These are phyloP conservation scores for Druceiella hillmani DNA, from an alignment of 2,888 invertebrate genomes.

Conservation along the genomic window DNA sequence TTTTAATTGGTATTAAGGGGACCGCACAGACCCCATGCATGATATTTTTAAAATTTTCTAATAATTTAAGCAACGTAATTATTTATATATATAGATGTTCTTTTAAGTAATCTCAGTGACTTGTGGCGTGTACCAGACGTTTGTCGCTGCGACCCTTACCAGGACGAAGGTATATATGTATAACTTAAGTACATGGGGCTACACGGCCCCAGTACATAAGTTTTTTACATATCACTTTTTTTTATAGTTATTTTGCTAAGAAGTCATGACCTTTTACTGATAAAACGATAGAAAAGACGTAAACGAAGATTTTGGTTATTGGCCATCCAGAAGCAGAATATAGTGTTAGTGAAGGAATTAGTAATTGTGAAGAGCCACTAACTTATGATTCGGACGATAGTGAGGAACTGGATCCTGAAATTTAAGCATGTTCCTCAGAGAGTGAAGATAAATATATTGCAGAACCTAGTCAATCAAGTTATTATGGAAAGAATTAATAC, in stretches of 20 bases:
- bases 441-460: conserved; percentile 12
- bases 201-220: conserved; percentile 14
- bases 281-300: conserved; percentile 13
- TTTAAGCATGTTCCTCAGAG: conserved; percentile 10
- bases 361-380: conserved; percentile 10
- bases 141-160: conserved; percentile 12
- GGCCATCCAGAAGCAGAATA: conserved; percentile 13
- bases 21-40: too few relatives aligned
- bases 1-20: too few relatives aligned
- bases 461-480: conserved; percentile 10
- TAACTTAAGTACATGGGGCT: too few relatives aligned
- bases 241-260: conserved; percentile 8
- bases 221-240: conserved; percentile 9
- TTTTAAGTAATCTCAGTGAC: conserved; percentile 2
- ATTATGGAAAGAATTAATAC: conserved; percentile 15
- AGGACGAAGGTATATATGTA: conserved; percentile 9
- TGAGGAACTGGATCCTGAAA: conserved; percentile 11
- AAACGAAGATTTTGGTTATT: conserved; percentile 11
- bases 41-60: too few relatives aligned
- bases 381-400: conserved; percentile 14
- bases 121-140: conserved; percentile 14
- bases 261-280: conserved; percentile 11
- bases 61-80: too few relatives aligned
- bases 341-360: conserved; percentile 12
- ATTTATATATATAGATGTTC: too few relatives aligned